Conservation (phyloP, 1,140 invertebrate genomes). For the Drosophila nebulosa region DNA sequence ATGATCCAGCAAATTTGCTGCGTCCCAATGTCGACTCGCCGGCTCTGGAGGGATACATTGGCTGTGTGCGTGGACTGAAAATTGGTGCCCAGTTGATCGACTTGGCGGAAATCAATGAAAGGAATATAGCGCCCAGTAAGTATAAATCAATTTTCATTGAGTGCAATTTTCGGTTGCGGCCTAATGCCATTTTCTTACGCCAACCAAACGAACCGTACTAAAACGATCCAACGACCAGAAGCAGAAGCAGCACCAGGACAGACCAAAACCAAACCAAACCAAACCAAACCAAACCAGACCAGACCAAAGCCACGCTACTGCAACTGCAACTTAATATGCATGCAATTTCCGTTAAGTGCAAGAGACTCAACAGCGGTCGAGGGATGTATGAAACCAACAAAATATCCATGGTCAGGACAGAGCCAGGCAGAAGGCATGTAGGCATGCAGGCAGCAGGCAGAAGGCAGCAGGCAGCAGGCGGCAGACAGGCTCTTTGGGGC, state of each 20-base stretch:
- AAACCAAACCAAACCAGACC: neutral
- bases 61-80: conserved; percentile 93
- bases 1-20: conserved; percentile 88
- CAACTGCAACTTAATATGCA: conserved; percentile 74
- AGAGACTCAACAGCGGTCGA: conserved; percentile 16
- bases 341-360: conserved; percentile 76
- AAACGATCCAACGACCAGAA: neutral
- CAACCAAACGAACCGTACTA: neutral
- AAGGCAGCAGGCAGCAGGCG: neutral
- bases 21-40: conserved; percentile 83
- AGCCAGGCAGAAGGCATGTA: neutral
- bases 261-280: neutral
- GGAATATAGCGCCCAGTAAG: conserved; percentile 87
- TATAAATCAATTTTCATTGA: conserved; percentile 75
- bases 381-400: conserved; percentile 2
- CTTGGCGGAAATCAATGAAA: conserved; percentile 86
- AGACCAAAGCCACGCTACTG: conserved; percentile 26
- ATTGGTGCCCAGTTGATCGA: conserved; percentile 90
- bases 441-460: neutral
- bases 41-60: conserved; percentile 88
- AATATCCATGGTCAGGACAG: conserved; percentile 13
- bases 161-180: conserved; percentile 55
- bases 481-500: conserved; percentile 38
- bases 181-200: conserved; percentile 56
- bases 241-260: neutral